phyloP scores from a whole-genome alignment of 1,140 invertebrate species.

The Vanessa tameamea region DNA sequence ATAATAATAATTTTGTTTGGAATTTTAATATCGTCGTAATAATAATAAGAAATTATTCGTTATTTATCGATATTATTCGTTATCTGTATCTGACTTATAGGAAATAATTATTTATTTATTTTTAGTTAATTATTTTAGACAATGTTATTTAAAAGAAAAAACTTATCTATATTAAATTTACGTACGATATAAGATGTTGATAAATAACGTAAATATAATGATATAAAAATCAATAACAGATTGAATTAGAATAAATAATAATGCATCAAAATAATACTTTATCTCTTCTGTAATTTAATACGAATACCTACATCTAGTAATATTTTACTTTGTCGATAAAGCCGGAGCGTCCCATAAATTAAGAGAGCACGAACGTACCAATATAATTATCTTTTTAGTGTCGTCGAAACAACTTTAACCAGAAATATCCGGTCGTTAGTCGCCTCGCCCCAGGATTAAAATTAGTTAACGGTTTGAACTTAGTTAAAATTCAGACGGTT shows the following conservation, averaged over 20 bases:
- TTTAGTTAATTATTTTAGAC: too few relatives aligned
- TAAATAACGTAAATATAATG: too few relatives aligned
- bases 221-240: background rate
- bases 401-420: conserved; percentile 65
- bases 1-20: background rate
- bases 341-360: conserved; percentile 56
- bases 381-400: conserved; percentile 69
- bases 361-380: conserved; percentile 52
- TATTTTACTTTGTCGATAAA: conserved; percentile 46
- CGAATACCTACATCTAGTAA: conserved; percentile 7
- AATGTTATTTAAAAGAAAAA: too few relatives aligned
- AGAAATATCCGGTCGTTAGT: conserved; percentile 74
- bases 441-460: conserved; percentile 57
- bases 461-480: conserved; percentile 65
- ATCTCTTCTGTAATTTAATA: background rate
- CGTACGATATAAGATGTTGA: too few relatives aligned
- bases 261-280: background rate
- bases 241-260: background rate
- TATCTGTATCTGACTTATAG: too few relatives aligned
- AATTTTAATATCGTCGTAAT: background rate
- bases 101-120: too few relatives aligned
- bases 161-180: too few relatives aligned
- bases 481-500: conserved; percentile 37
- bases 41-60: too few relatives aligned
- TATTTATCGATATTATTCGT: too few relatives aligned